Base-by-base conservation (phyloP, 23 tunicate genomes). In the Ciona savignyi region DNA sequence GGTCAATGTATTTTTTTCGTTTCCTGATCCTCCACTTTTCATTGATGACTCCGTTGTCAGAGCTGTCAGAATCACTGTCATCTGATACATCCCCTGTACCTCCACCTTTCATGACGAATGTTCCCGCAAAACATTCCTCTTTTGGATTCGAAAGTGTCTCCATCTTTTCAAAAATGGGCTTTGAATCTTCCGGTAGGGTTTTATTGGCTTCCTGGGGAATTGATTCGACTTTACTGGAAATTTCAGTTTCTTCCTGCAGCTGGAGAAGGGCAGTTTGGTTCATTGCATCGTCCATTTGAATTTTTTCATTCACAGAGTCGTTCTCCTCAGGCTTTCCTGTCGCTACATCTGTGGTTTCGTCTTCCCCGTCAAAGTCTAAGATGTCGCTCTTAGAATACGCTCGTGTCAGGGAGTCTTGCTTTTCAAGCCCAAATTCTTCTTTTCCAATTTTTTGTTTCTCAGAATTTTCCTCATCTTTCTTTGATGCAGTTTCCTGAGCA, bases 1-100 rank as follows among this genome's bases (percentile, higher is more conserved):
- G 32, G 24, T 69, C 48, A 33, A 69, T 69, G 73, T 69, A 69
- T 9, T 69, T 32, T 2, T 34, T 51, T 22, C 73, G 49, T 4
- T 15, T 30, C 51, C 51, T 34, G 20, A 3, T 3, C 23, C 73
- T 69, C 73, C 73, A 69, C 24, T 69, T 69, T 33, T 69, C 73
- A 35, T 69, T 69, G 3, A 69, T 69, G 21, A 69, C 34, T 6
- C 11, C 15, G 56, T 42, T 15, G 11, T 42, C 56, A 9, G 56
- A 42, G 56, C 56, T 42, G 15, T 42, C 56, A 9, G 56, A 42
- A 15, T 42, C 56, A 42, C 56, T 42, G 56, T 42, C 56, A 42
- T 42, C 15, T n/a, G n/a, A n/a, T n/a, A n/a, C n/a, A n/a, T n/a
- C n/a, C n/a, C n/a, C n/a, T n/a, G n/a, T n/a, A 9, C 56, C 56